These are phyloP conservation scores for Adelges cooleyi DNA, from an alignment of 1,140 invertebrate genomes.

Conservation along the genomic window DNA sequence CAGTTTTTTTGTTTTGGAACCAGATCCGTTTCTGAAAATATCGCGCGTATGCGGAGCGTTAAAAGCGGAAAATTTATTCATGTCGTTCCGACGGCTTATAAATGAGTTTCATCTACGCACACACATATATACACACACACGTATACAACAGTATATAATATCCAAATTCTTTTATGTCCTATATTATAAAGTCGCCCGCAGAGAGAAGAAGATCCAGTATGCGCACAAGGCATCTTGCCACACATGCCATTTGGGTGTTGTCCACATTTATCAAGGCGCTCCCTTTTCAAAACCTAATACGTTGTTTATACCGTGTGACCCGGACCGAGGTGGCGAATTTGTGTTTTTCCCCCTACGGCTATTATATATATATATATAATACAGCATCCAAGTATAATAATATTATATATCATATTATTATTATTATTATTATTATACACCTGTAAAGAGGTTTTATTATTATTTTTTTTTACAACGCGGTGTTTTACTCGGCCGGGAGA, in stretches of 20 bases:
- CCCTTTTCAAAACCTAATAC: background rate
- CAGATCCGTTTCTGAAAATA: constrained; percentile 26
- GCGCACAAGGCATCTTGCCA: background rate
- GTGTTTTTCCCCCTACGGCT: background rate
- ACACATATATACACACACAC: background rate
- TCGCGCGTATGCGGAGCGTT: background rate
- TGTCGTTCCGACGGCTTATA: too few species aligned
- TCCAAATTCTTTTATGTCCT: background rate
- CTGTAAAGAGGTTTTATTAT: background rate
- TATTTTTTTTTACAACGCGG: background rate
- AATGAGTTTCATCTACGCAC: background rate
- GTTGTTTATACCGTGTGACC: constrained; percentile 4
- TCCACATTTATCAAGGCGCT: constrained; percentile 22
- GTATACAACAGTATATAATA: background rate
- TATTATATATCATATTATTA: background rate
- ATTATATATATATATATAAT: background rate
- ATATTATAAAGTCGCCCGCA: constrained; percentile 16
- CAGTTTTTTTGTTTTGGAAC: constrained; percentile 10
- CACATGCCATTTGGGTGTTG: constrained; percentile 11
- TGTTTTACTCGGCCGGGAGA: background rate
- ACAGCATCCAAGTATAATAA: background rate
- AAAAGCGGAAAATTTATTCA: too few species aligned
- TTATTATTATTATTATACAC: constrained; percentile 8
- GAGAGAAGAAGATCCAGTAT: constrained; percentile 21
- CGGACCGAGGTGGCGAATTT: background rate